phyloP scores from a whole-genome alignment of 2,797 vertebrate species.

The Platyrinchus mystaceus region DNA sequence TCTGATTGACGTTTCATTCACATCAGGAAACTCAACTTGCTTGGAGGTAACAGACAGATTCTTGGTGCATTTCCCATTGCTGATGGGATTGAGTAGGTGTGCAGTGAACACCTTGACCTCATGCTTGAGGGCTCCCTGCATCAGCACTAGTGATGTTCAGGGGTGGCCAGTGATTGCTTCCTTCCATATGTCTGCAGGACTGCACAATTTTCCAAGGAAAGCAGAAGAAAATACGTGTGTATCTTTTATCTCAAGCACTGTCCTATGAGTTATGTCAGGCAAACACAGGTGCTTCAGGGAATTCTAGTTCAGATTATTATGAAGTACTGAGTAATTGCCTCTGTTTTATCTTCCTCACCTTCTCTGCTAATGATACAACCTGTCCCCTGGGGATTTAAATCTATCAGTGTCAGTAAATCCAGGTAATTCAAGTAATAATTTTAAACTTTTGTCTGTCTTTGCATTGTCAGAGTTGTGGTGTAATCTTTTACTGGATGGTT shows the following conservation, averaged over 20 bases:
- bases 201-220: background rate
- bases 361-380: background rate
- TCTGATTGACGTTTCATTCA: background rate
- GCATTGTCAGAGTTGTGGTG: background rate
- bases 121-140: background rate
- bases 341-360: slow-evolving; percentile 38
- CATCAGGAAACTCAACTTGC: background rate
- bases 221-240: background rate
- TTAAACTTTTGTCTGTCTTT: background rate
- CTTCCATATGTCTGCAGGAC: background rate
- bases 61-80: background rate
- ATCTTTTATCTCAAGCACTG: background rate
- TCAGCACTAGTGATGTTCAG: background rate
- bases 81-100: background rate
- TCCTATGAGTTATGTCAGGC: background rate
- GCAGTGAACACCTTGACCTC: background rate
- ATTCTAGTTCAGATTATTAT: slow-evolving; percentile 2
- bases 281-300: slow-evolving; percentile 11
- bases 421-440: background rate
- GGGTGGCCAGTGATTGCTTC: background rate
- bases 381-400: background rate
- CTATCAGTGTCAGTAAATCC: slow-evolving; percentile 24
- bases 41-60: background rate
- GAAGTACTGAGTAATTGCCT: slow-evolving; percentile 22
- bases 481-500: background rate